Evolutionary conservation across 1,140 invertebrate genomes (phyloP), one percentile per base, ranked within the genome.

Genomic region (Ips typographus): DNA sequence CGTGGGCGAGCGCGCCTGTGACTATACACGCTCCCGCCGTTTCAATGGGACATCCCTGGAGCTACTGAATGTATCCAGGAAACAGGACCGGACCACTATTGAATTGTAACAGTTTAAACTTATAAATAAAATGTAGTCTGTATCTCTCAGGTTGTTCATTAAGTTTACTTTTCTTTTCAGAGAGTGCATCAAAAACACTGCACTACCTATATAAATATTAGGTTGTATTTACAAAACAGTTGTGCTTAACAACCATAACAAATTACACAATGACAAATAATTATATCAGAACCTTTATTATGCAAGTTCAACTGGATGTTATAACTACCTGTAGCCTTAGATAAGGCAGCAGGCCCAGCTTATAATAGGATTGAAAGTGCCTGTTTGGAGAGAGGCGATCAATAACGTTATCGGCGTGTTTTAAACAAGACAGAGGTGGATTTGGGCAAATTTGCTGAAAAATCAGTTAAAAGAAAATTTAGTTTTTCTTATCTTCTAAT

Each of bases 21-120:
- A 40, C 53, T 39, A 56, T 6, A 59, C 57, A 40, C 38, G 40
- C 8, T 59, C 40, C 57, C 41, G 57, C 57, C 42, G 57, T 59
- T 59, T 59, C 57, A 59, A 59, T 59, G 57, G 53, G 37, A 40
- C 57, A 59, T 59, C 57, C 8, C 39, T 40, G 41, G 57, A 59
- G 57, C 57, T 59, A 39, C 39, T 59, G 57, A 42, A 59, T 59
- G 8, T 41, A 42, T 22, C 8, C 40, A 42, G 38, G 4, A 2
- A 38, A 6, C 57, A 59, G 57, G 40, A 42, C 6, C 57, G 57
- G 57, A 40, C 57, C 42, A 49, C 22, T 47, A 47, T 47, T 47
- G 44, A 49, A 49, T 8, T 49, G 3, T 8, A 49, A 49, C 44
- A 49, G 6, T 8, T 3, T 49, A 49, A 49, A 8, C 7, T 49